These are phyloP conservation scores for Syngnathus acus DNA, from an alignment of 2,797 vertebrate genomes.

Conservation along the genomic window DNA sequence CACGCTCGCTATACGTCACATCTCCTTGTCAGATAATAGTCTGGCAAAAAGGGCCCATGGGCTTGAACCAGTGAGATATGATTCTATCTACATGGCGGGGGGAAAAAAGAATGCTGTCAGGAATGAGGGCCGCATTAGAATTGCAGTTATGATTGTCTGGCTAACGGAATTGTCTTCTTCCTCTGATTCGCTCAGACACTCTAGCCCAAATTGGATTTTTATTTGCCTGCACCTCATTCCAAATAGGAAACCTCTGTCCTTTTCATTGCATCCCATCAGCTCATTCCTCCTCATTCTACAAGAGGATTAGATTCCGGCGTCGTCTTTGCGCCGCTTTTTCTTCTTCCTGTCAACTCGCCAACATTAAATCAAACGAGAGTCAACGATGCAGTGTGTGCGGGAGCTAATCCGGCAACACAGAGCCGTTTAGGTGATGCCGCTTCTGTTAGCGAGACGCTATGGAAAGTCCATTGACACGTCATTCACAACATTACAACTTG, in stretches of 20 bases:
- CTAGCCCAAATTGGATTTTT: conserved; percentile 61
- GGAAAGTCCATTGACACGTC: conserved; percentile 68
- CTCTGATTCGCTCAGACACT: conserved; percentile 25
- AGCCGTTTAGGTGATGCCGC: conserved; percentile 71
- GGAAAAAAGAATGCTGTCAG: conserved; percentile 55
- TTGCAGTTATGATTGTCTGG: conserved; percentile 63
- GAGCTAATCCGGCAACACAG: conserved; percentile 70
- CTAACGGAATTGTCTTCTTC: conserved; percentile 41
- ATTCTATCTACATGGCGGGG: conserved; percentile 41
- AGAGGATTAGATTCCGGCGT: conserved; percentile 65
- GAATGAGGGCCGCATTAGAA: conserved; percentile 62
- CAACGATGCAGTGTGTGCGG: conserved; percentile 63
- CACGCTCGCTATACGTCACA: conserved; percentile 7
- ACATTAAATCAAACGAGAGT: conserved; percentile 78
- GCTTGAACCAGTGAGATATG: conserved; percentile 49
- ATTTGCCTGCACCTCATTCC: conserved; percentile 59
- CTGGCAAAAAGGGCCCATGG: conserved; percentile 3
- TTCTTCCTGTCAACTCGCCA: conserved; percentile 46
- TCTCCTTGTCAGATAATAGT: conserved; percentile 6
- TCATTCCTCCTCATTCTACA: conserved; percentile 53
- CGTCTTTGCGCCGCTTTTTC: conserved; percentile 29
- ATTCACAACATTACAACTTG: neutral
- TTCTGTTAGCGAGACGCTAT: conserved; percentile 68
- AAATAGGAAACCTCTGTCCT: conserved; percentile 57
- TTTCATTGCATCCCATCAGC: conserved; percentile 63